phyloP scores from a whole-genome alignment of 2,113 vertebrate species.

The Siniperca chuatsi region DNA sequence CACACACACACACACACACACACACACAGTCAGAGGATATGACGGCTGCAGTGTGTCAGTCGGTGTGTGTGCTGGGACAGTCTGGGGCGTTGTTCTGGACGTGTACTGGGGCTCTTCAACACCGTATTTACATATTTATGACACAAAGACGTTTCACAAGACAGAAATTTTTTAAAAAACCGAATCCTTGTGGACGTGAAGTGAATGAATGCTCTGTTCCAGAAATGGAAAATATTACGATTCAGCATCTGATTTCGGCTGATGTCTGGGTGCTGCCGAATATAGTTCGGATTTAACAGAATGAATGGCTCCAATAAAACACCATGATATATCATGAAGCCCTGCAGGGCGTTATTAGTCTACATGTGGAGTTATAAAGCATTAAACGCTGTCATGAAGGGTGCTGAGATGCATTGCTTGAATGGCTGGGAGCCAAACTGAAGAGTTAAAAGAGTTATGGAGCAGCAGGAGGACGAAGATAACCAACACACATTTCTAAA shows the following conservation, averaged over 20 bases:
- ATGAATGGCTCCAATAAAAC: background rate
- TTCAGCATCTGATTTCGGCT: background rate
- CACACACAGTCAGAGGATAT: slow-evolving; percentile 48
- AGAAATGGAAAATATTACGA: background rate
- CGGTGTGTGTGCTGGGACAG: background rate
- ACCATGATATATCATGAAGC: too few species aligned
- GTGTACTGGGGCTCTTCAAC: background rate
- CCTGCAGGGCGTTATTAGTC: background rate
- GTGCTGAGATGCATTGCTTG: too few species aligned
- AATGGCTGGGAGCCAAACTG: too few species aligned
- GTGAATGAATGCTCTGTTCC: slow-evolving; percentile 11
- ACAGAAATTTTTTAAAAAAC: background rate
- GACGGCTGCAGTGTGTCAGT: slow-evolving; percentile 7
- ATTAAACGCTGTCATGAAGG: too few species aligned
- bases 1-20: slow-evolving; percentile 22
- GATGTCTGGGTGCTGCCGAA: background rate
- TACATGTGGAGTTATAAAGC: background rate
- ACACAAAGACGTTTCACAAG: slow-evolving; percentile 51
- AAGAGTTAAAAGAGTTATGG: too few species aligned
- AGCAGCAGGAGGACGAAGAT: too few species aligned
- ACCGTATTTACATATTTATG: slow-evolving; percentile 26
- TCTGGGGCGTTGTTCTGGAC: slow-evolving; percentile 35
- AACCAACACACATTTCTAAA: too few species aligned
- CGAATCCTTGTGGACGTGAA: background rate
- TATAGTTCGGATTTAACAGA: background rate